Conservation (phyloP, 2,797 vertebrate genomes). For the Gymnocypris eckloni region DNA sequence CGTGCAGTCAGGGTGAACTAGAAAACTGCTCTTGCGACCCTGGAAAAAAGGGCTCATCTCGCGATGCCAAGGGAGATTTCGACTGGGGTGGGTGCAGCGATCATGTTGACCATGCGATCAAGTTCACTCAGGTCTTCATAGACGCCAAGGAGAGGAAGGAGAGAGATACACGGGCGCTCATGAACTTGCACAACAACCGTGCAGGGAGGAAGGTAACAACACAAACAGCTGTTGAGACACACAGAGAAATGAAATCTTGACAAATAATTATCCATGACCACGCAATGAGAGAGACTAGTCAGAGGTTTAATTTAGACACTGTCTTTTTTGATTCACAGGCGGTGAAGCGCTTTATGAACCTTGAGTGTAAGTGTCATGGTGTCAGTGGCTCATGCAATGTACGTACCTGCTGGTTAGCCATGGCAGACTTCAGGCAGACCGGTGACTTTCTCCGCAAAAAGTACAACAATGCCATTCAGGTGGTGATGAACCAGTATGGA, state of each 20-base stretch:
- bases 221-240: slow-evolving; percentile 31
- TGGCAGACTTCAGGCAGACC: slow-evolving; percentile 92
- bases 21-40: slow-evolving; percentile 95
- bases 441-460: slow-evolving; percentile 91
- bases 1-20: slow-evolving; percentile 94
- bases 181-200: slow-evolving; percentile 97
- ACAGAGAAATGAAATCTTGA: slow-evolving; percentile 18
- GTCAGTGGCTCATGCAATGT: slow-evolving; percentile 94
- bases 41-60: slow-evolving; percentile 87
- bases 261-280: slow-evolving; percentile 31
- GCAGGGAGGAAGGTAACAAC: slow-evolving; percentile 89
- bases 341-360: slow-evolving; percentile 91
- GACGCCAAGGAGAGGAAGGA: slow-evolving; percentile 92
- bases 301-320: not conserved
- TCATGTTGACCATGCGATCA: slow-evolving; percentile 91
- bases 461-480: slow-evolving; percentile 91
- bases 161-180: slow-evolving; percentile 90
- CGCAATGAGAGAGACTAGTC: not conserved
- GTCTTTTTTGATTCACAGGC: slow-evolving; percentile 76
- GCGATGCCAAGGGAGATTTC: slow-evolving; percentile 86
- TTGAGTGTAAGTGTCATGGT: slow-evolving; percentile 96
- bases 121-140: slow-evolving; percentile 90
- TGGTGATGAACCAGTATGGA: slow-evolving; percentile 95
- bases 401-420: slow-evolving; percentile 94
- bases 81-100: slow-evolving; percentile 97